These are phyloP conservation scores for Peromyscus eremicus DNA, from an alignment of 2,797 vertebrate genomes.

Conservation along the genomic window DNA sequence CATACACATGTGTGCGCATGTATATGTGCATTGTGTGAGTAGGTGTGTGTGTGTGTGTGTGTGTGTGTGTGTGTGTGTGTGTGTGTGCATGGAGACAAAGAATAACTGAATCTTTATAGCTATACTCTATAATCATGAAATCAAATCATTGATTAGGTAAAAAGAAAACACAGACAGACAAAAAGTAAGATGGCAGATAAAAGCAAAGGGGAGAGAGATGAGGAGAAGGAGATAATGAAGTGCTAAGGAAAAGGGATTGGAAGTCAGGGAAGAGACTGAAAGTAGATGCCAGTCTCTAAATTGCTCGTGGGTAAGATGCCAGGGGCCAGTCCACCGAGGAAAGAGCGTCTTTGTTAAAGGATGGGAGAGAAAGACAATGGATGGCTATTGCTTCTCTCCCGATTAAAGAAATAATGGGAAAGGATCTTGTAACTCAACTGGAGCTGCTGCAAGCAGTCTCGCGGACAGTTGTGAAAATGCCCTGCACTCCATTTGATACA, in stretches of 20 bases:
- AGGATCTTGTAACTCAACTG: background rate
- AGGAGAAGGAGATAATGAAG: background rate
- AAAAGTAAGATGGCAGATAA: background rate
- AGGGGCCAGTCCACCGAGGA: background rate
- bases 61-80: too few species aligned
- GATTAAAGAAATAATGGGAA: background rate
- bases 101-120: background rate
- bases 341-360: conserved; percentile 26
- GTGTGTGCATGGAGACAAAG: background rate
- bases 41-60: too few species aligned
- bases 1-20: background rate
- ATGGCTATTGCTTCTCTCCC: background rate
- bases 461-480: conserved; percentile 21
- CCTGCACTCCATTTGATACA: background rate
- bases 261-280: background rate
- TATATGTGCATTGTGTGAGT: background rate
- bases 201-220: background rate
- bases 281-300: background rate
- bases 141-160: conserved; percentile 19
- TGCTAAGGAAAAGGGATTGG: background rate
- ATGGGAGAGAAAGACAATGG: background rate
- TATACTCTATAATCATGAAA: background rate
- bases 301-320: background rate
- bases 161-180: background rate
- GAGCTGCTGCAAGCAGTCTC: background rate